A percentile compares a stretch with the other conserved stretches of the same genome.
Conservation (phyloP, 1,140 invertebrate genomes). For the Orius insidiosus region DNA sequence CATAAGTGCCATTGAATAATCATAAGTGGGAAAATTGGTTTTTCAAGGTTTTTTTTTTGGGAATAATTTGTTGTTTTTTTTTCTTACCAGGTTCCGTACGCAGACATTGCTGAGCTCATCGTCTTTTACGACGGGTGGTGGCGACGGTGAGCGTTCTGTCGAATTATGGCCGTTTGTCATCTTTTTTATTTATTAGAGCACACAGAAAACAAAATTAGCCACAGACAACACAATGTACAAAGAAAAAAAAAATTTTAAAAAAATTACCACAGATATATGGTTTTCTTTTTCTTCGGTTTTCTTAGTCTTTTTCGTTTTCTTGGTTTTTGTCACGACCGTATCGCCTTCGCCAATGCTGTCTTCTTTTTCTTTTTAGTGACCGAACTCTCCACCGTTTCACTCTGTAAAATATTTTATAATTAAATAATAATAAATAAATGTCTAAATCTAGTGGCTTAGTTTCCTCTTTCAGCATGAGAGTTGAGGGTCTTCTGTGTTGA, state of each 20-base stretch:
- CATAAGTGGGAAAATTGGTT: not conserved
- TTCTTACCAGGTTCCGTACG: conserved; percentile 22
- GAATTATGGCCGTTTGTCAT: conserved; percentile 15
- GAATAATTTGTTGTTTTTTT: too few species aligned
- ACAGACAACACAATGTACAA: not conserved
- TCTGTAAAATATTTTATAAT: conserved; percentile 11
- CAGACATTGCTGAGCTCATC: conserved; percentile 23
- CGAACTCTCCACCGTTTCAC: conserved; percentile 15
- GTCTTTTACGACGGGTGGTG: conserved; percentile 14
- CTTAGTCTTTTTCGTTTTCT: conserved; percentile 22
- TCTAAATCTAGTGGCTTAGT: too few species aligned
- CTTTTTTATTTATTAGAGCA: conserved; percentile 2
- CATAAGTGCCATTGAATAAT: not conserved
- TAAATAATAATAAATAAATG: too few species aligned
- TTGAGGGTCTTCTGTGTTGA: too few species aligned
- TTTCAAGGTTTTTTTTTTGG: too few species aligned
- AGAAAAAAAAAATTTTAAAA: conserved; percentile 3
- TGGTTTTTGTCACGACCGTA: conserved; percentile 15
- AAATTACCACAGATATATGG: conserved; percentile 21
- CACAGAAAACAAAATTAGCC: too few species aligned
- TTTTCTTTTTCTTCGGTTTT: conserved; percentile 23
- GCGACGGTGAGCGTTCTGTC: conserved; percentile 1
- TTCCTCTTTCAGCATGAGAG: too few species aligned
- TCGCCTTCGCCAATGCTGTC: conserved; percentile 14
- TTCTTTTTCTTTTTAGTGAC: conserved; percentile 19